Percentiles rank a stretch among this genome's conserved stretches.
Conservation (phyloP, 2,113 vertebrate genomes). For the Crotalus tigris region DNA sequence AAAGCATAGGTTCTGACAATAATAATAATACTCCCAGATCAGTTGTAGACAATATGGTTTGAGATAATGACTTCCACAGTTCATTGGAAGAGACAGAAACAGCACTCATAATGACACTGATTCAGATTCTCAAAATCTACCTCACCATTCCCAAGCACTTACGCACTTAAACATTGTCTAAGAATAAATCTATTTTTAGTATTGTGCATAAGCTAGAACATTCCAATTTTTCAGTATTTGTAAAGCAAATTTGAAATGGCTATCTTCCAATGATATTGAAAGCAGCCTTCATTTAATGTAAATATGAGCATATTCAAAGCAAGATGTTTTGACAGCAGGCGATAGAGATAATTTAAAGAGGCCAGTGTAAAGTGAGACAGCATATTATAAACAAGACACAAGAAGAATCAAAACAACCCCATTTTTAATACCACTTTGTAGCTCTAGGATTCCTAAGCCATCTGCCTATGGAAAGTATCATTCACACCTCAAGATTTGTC, state of each 20-base stretch:
- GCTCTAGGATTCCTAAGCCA: not conserved
- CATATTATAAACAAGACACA: constrained; percentile 11
- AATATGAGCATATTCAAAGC: not conserved
- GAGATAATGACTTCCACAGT: not conserved
- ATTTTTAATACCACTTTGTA: not conserved
- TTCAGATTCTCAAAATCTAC: not conserved
- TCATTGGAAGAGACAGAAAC: not conserved
- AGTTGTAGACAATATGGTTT: not conserved
- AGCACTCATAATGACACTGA: too few species aligned
- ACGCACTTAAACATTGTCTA: not conserved
- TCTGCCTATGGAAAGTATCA: not conserved
- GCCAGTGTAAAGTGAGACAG: not conserved
- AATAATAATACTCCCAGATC: not conserved
- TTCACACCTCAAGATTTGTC: not conserved
- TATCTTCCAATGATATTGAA: not conserved
- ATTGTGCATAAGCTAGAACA: not conserved
- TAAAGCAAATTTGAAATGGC: not conserved
- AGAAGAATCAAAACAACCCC: not conserved
- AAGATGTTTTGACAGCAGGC: constrained; percentile 6
- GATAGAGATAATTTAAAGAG: not conserved
- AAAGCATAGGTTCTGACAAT: not conserved
- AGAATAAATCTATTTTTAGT: too few species aligned
- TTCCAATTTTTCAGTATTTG: not conserved
- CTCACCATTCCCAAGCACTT: not conserved
- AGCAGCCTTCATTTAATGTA: not conserved